Percentiles rank a stretch among this genome's conserved stretches.
These are phyloP conservation scores for Pissodes strobi DNA, from an alignment of 1,140 invertebrate species.

Conservation along the genomic window DNA sequence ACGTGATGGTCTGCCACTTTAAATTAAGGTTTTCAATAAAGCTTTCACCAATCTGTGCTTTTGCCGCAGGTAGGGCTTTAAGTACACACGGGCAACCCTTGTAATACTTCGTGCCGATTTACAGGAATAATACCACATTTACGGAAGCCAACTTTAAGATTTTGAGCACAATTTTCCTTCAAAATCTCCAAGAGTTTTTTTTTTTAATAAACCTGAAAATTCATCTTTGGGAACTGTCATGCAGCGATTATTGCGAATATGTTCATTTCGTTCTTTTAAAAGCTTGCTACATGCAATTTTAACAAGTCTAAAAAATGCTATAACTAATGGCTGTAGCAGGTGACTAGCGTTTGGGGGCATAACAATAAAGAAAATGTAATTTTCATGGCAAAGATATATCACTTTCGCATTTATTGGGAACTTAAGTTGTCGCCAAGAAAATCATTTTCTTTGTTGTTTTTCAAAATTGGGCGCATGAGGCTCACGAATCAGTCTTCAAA, in stretches of 20 bases:
- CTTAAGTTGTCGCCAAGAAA: too few relatives aligned
- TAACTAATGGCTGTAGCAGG: too few relatives aligned
- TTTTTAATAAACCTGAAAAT: not conserved
- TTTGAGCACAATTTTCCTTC: too few relatives aligned
- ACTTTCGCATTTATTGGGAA: not conserved
- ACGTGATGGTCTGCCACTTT: not conserved
- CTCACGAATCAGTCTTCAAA: not conserved
- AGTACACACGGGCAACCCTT: not conserved
- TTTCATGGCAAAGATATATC: not conserved
- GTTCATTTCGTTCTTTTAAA: too few relatives aligned
- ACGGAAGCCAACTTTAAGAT: not conserved
- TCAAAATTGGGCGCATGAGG: not conserved
- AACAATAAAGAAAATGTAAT: not conserved
- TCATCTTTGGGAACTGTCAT: not conserved
- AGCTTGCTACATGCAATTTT: not conserved
- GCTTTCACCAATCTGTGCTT: constrained; percentile 17
- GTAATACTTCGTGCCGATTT: not conserved
- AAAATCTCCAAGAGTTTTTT: not conserved
- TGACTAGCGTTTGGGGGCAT: not conserved
- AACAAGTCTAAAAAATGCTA: not conserved
- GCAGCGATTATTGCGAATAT: too few relatives aligned
- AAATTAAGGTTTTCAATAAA: constrained; percentile 1
- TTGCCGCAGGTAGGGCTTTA: constrained; percentile 32
- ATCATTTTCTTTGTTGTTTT: not conserved
- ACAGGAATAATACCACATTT: not conserved